Conservation (phyloP, 2,113 vertebrate species). For the Piaya cayana region DNA sequence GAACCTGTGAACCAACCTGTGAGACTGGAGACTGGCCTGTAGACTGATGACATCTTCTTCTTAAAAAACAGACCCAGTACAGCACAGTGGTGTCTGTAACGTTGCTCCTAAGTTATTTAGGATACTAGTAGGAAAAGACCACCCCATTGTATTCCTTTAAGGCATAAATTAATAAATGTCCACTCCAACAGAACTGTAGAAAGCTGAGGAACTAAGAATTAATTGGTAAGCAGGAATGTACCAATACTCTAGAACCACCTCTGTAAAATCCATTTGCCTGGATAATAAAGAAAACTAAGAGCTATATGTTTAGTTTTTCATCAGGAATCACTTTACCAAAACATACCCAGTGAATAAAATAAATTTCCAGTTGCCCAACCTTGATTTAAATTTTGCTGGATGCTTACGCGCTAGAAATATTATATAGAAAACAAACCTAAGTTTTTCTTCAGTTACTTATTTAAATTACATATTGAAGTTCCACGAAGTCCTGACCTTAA, state of each 20-base stretch:
- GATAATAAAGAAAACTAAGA: constrained; percentile 2
- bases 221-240: neutral
- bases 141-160: neutral
- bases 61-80: neutral
- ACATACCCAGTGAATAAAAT: neutral
- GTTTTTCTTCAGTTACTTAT: neutral
- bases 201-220: neutral
- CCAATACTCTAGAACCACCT: neutral
- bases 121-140: neutral
- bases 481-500: neutral
- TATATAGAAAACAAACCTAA: neutral
- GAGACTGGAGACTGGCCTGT: neutral
- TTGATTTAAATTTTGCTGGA: neutral
- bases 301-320: neutral
- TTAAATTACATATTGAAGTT: neutral
- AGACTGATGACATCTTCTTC: neutral
- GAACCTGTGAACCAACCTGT: neutral
- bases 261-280: neutral
- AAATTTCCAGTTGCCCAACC: neutral
- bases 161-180: neutral
- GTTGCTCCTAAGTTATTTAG: neutral
- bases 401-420: neutral
- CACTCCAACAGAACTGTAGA: neutral
- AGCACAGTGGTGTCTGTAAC: neutral
- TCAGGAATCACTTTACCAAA: constrained; percentile 7